phyloP scores from a whole-genome alignment of 2,797 vertebrate species.

The Mustela erminea region DNA sequence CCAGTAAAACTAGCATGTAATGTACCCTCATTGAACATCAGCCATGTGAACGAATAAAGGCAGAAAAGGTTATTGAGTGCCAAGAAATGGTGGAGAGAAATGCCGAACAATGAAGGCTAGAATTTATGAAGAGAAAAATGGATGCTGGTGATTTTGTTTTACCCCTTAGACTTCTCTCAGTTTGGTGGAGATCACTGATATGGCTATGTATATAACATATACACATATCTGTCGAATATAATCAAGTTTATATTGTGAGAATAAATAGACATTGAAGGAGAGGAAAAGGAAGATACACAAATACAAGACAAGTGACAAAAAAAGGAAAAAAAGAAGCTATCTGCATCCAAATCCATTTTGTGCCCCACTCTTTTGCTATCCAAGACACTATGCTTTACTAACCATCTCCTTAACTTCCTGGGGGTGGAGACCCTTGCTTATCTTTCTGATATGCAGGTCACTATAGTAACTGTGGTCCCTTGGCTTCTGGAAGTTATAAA shows the following conservation, averaged over 20 bases:
- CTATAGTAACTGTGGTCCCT: too few relatives aligned
- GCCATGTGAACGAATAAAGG: too few relatives aligned
- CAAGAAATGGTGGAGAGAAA: background rate
- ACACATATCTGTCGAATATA: background rate
- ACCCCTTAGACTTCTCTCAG: background rate
- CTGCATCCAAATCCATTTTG: background rate
- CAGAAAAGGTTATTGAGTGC: too few relatives aligned
- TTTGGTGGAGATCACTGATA: background rate
- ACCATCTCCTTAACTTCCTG: too few relatives aligned
- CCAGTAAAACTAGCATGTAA: background rate
- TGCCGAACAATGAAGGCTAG: background rate
- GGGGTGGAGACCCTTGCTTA: too few relatives aligned
- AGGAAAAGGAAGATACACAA: background rate
- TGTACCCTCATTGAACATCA: background rate
- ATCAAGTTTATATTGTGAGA: background rate
- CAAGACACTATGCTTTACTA: background rate
- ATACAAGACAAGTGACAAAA: background rate
- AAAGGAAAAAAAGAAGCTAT: background rate
- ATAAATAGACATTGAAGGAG: background rate
- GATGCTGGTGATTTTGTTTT: background rate
- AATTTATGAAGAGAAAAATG: background rate
- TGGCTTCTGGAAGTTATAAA: too few relatives aligned
- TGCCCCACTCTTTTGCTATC: background rate
- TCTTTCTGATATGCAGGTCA: too few relatives aligned
- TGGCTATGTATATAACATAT: background rate